Evolutionary conservation across 1,140 invertebrate genomes (phyloP).

Genomic region (Pseudoatta argentina): DNA sequence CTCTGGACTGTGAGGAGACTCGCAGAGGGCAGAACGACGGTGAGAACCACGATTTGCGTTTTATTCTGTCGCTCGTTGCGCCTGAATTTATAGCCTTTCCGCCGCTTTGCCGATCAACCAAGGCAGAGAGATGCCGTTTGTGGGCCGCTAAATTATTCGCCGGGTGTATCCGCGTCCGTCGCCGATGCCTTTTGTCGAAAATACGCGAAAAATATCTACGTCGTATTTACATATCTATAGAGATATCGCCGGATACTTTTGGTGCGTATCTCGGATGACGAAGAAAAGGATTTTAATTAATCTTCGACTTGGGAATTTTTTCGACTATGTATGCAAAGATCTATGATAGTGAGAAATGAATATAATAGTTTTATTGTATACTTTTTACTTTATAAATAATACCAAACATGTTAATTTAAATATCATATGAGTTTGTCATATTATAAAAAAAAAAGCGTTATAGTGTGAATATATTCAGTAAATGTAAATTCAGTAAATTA

Average conservation of each 20-base stretch:
- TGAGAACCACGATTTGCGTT: conserved; percentile 74
- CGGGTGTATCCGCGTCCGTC: conserved; percentile 25
- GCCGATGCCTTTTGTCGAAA: conserved; percentile 66
- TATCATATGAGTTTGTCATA: neutral
- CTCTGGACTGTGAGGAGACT: conserved; percentile 48
- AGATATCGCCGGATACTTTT: conserved; percentile 55
- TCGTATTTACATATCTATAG: conserved; percentile 62
- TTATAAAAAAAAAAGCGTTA: neutral
- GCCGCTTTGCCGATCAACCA: conserved; percentile 60
- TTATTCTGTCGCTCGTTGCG: conserved; percentile 69
- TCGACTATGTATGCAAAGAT: neutral
- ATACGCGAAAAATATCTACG: conserved; percentile 60
- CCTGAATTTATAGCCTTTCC: conserved; percentile 67
- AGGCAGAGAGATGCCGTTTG: conserved; percentile 54
- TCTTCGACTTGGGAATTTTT: conserved; percentile 14
- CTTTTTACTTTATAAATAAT: neutral
- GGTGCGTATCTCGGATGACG: neutral
- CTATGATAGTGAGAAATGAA: neutral
- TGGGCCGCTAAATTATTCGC: conserved; percentile 70
- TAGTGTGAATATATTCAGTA: neutral
- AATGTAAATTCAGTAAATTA: neutral
- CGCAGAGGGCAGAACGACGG: conserved; percentile 41
- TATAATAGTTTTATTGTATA: conserved; percentile 9
- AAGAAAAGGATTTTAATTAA: conserved; percentile 35
- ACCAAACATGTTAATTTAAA: conserved; percentile 1